Percentiles rank a stretch among this genome's conserved stretches.
Conservation (phyloP, 2,797 vertebrate species). For the Heterohyrax brucei region DNA sequence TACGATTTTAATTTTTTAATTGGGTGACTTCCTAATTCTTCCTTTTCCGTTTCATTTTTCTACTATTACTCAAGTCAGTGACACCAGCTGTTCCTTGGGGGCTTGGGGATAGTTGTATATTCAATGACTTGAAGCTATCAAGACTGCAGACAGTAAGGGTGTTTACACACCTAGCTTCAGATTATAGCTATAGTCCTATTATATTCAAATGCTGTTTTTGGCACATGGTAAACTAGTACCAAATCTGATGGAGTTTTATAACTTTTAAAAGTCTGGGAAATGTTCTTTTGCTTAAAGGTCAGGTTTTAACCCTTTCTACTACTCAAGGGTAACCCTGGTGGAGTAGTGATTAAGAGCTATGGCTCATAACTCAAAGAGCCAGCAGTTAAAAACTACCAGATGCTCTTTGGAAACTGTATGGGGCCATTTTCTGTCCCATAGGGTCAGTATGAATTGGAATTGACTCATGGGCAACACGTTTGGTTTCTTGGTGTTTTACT, state of each 20-base stretch:
- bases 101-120: background rate
- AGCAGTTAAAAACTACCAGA: no score
- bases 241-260: background rate
- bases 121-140: background rate
- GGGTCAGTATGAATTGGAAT: no score
- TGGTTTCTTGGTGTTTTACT: no score
- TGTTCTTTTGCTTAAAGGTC: slow-evolving; percentile 40
- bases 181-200: background rate
- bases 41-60: slow-evolving; percentile 28
- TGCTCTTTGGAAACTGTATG: no score
- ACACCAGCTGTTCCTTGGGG: background rate
- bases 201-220: background rate
- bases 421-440: no score
- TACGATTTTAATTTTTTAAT: slow-evolving; percentile 48
- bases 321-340: background rate
- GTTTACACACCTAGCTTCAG: background rate
- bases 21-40: slow-evolving; percentile 4
- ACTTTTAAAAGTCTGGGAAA: slow-evolving; percentile 34
- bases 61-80: background rate
- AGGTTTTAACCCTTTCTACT: background rate
- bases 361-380: no score
- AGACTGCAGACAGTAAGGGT: background rate
- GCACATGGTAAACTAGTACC: background rate
- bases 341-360: no score
- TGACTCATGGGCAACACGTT: no score